Percentiles rank a stretch among this genome's conserved stretches.
Evolutionary conservation across 1,140 invertebrate species (phyloP).

Genomic region (Heterodera schachtii): DNA sequence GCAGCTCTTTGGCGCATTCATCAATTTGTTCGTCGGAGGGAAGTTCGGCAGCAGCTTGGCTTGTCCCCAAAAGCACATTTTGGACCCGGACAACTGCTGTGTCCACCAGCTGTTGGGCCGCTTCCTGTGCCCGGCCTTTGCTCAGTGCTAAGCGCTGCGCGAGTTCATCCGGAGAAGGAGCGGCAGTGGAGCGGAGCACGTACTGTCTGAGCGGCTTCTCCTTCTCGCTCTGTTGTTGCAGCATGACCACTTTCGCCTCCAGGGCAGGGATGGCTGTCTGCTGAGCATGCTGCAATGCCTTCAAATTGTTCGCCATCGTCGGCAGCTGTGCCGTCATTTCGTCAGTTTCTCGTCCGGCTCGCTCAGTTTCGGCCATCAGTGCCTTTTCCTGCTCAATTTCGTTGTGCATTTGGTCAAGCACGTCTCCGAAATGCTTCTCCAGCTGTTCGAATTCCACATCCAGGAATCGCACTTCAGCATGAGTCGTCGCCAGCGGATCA

Average conservation of each 20-base stretch:
- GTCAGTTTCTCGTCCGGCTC: constrained; percentile 23
- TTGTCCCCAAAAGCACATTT: not conserved
- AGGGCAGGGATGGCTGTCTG: not conserved
- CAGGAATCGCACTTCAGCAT: constrained; percentile 56
- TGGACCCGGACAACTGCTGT: not conserved
- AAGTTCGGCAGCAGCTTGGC: not conserved
- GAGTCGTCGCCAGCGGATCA: constrained; percentile 53
- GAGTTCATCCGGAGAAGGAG: not conserved
- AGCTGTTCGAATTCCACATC: constrained; percentile 55
- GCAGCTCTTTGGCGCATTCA: constrained; percentile 6
- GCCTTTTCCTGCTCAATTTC: constrained; percentile 39
- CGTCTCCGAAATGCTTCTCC: constrained; percentile 50
- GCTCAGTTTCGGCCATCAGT: constrained; percentile 11
- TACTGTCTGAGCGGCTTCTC: not conserved
- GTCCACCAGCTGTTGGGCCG: not conserved
- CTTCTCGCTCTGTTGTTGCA: not conserved
- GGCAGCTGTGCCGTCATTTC: not conserved
- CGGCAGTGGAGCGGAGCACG: too few relatives aligned
- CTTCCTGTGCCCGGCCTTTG: not conserved
- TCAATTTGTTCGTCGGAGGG: constrained; percentile 5
- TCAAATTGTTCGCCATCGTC: not conserved
- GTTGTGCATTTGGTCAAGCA: constrained; percentile 33
- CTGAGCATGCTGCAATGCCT: not conserved
- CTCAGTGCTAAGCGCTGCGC: not conserved
- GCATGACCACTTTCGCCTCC: not conserved